A percentile compares a stretch with the other conserved stretches of the same genome.
These are phyloP conservation scores for Aphelenchoides besseyi DNA, from an alignment of 1,140 invertebrate genomes.

Conservation along the genomic window DNA sequence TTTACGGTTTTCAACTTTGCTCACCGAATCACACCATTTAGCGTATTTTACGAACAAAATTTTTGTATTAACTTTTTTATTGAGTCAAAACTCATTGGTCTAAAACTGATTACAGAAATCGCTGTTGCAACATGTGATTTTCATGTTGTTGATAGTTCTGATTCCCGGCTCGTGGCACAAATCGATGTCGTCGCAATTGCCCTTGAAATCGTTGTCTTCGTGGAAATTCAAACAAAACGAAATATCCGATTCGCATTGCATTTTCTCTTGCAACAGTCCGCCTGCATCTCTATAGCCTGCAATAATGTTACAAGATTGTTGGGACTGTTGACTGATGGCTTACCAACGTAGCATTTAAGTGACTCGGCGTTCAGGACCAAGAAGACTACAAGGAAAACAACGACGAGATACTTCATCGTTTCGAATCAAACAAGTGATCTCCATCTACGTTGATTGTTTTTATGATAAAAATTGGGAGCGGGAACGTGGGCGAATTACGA, in stretches of 20 bases:
- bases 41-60: too few species aligned
- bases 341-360: background rate
- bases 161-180: background rate
- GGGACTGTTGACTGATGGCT: background rate
- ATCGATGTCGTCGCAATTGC: background rate
- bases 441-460: background rate
- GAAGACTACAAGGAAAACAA: background rate
- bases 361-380: background rate
- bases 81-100: too few species aligned
- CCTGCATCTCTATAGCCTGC: background rate
- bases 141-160: background rate
- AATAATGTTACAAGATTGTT: background rate
- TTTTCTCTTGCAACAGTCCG: background rate
- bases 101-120: background rate
- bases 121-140: slow-evolving; percentile 2
- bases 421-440: background rate
- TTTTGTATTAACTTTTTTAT: too few species aligned
- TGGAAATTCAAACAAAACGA: background rate
- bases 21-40: too few species aligned
- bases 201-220: background rate
- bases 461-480: background rate
- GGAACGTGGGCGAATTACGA: background rate
- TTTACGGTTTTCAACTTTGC: too few species aligned
- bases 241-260: background rate
- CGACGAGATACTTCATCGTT: background rate